Percentiles rank a stretch among this genome's conserved stretches.
Conservation (phyloP, 2,888 invertebrate species). For the Rhabditophanes sp. region DNA sequence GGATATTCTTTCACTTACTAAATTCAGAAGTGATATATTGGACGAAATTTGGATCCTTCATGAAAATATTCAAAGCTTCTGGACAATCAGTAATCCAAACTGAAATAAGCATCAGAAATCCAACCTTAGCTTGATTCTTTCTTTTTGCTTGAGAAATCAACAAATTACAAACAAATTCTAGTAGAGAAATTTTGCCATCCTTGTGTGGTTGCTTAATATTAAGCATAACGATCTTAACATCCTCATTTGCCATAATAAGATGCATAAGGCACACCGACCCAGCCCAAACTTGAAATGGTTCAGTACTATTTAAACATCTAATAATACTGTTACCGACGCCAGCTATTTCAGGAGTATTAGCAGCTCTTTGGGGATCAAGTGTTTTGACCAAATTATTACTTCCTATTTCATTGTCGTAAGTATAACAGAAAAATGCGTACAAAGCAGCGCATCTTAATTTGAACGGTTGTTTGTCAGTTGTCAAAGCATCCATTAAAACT, state of each 20-base stretch:
- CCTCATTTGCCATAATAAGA: conserved; percentile 58
- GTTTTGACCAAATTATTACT: no score
- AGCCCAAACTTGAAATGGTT: conserved; percentile 58
- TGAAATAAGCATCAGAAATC: conserved; percentile 71
- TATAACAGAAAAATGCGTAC: conserved; percentile 88
- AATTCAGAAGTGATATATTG: conserved; percentile 35
- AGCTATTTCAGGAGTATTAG: no score
- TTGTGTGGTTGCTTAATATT: conserved; percentile 69
- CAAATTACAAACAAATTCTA: conserved; percentile 56
- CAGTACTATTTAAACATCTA: no score
- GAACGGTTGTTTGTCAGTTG: conserved; percentile 90
- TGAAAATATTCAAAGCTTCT: conserved; percentile 64
- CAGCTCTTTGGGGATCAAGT: no score
- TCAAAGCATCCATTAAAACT: conserved; percentile 90
- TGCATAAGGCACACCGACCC: conserved; percentile 77
- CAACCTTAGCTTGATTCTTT: conserved; percentile 60
- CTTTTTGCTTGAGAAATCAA: conserved; percentile 24
- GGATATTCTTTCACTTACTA: no score
- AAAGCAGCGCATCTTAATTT: conserved; percentile 74
- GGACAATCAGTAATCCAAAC: conserved; percentile 74
- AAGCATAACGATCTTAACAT: conserved; percentile 66
- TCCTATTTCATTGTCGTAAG: conserved; percentile 75
- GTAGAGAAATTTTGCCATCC: conserved; percentile 56
- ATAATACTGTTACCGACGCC: no score
- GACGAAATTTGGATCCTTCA: conserved; percentile 47